These are phyloP conservation scores for Rotaria sp. DNA, from an alignment of 2,888 invertebrate genomes.

Conservation along the genomic window DNA sequence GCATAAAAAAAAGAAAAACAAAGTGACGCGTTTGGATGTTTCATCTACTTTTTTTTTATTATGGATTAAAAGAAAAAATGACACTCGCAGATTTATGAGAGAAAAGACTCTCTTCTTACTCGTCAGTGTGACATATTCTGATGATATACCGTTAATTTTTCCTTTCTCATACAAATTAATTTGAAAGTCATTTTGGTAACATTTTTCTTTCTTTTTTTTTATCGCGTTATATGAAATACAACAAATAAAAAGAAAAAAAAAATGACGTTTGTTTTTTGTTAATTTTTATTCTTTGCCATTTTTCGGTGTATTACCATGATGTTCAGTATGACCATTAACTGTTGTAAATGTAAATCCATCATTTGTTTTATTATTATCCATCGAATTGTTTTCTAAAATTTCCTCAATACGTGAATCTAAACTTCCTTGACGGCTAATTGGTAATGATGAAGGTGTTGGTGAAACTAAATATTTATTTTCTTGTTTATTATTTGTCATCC, in stretches of 20 bases:
- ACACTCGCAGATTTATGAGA: background rate
- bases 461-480: background rate
- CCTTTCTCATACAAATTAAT: no score
- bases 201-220: background rate
- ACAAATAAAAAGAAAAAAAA: no score
- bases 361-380: background rate
- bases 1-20: background rate
- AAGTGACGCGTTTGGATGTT: background rate
- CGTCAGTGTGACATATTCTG: no score
- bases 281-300: background rate
- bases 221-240: background rate
- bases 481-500: background rate
- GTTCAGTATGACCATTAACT: background rate
- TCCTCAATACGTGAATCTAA: conserved; percentile 21
- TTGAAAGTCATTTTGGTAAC: no score
- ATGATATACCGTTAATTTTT: no score
- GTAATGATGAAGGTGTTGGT: background rate
- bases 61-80: background rate
- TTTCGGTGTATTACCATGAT: background rate
- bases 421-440: conserved; percentile 12
- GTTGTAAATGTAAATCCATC: background rate
- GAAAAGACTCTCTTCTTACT: background rate
- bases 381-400: background rate
- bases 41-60: background rate
- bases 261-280: background rate